Conservation (phyloP, 2,797 vertebrate genomes). For the Fistularia tabacaria region DNA sequence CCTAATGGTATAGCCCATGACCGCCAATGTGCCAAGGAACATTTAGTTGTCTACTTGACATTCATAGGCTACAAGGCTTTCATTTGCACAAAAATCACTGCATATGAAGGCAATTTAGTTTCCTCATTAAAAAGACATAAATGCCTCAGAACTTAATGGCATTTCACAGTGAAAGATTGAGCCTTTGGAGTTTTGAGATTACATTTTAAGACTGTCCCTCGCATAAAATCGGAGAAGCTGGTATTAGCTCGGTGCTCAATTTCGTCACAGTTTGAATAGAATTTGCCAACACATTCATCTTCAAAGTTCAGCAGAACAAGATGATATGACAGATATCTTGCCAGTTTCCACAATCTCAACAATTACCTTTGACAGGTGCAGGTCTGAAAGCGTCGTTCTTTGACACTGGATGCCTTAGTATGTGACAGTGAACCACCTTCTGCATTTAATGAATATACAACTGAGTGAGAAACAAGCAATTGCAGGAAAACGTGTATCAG, state of each 20-base stretch:
- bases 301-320: no score
- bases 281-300: no score
- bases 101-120: constrained; percentile 74
- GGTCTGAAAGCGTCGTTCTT: no score
- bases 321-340: no score
- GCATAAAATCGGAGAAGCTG: background rate
- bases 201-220: constrained; percentile 58
- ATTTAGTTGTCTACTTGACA: constrained; percentile 67
- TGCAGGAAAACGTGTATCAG: no score
- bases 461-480: no score
- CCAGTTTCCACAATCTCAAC: no score
- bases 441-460: no score
- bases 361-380: no score
- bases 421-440: no score
- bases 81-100: constrained; percentile 71
- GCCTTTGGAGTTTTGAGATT: constrained; percentile 64
- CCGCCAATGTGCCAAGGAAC: constrained; percentile 53
- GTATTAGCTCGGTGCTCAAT: constrained; percentile 2
- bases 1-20: constrained; percentile 47
- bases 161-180: constrained; percentile 60
- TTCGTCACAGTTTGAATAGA: no score
- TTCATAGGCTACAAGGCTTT: constrained; percentile 68
- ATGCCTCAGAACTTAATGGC: constrained; percentile 70
- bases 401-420: no score
- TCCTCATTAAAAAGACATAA: constrained; percentile 79